Conservation (phyloP, 2,797 vertebrate species). For the Fundulus diaphanus region DNA sequence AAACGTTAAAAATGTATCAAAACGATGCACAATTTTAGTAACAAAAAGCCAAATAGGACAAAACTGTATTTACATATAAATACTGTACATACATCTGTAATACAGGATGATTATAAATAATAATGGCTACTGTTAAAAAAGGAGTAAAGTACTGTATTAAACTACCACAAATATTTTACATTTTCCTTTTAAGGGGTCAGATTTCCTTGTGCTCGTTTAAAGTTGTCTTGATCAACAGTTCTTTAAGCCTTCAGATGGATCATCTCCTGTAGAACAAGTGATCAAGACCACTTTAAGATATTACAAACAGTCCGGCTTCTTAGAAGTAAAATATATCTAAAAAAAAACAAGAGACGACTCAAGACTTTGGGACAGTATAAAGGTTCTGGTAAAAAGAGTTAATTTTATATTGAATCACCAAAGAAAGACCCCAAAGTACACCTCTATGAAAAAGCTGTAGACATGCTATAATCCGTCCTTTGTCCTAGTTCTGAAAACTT, state of each 20-base stretch:
- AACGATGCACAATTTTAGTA: constrained; percentile 55
- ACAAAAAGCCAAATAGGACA: constrained; percentile 66
- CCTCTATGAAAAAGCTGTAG: constrained; percentile 28
- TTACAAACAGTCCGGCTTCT: background rate
- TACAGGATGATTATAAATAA: constrained; percentile 59
- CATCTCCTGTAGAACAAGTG: background rate
- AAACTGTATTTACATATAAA: constrained; percentile 77
- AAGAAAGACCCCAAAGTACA: constrained; percentile 38
- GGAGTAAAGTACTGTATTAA: constrained; percentile 1
- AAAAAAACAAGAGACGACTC: background rate
- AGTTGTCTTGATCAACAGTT: background rate
- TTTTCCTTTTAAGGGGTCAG: background rate
- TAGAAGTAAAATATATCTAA: background rate
- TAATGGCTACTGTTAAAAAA: constrained; percentile 35
- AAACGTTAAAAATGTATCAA: constrained; percentile 40
- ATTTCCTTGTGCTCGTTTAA: background rate
- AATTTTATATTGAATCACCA: constrained; percentile 39
- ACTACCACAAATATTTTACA: background rate
- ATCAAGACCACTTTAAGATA: background rate
- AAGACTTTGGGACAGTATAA: background rate
- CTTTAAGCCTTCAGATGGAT: background rate
- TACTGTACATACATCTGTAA: constrained; percentile 77
- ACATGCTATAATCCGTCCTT: constrained; percentile 34
- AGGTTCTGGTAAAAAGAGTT: constrained; percentile 37
- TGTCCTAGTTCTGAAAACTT: constrained; percentile 28